Conservation (phyloP, 2,888 invertebrate species). For the Drosophila leonis region DNA sequence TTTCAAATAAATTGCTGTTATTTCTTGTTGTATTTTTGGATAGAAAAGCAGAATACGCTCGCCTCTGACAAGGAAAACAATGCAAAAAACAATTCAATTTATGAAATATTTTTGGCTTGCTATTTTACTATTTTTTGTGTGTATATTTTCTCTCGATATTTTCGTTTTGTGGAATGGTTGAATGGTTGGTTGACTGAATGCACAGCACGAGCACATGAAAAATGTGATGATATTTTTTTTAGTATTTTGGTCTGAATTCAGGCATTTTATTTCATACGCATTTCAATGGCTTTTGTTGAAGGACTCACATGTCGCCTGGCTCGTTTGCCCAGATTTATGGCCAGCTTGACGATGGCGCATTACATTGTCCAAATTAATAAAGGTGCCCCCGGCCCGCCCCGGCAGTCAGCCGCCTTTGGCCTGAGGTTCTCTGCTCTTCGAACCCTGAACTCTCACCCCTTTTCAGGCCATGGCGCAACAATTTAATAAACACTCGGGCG, state of each 20-base stretch:
- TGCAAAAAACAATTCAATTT: conserved; percentile 72
- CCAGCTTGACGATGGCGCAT: conserved; percentile 65
- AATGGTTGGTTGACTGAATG: conserved; percentile 42
- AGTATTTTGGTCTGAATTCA: conserved; percentile 16
- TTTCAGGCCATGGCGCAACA: conserved; percentile 50
- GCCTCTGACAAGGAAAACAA: conserved; percentile 48
- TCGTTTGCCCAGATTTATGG: conserved; percentile 66
- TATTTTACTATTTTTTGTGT: conserved; percentile 3
- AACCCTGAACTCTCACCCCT: conserved; percentile 57
- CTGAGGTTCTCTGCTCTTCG: conserved; percentile 17
- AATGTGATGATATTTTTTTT: conserved; percentile 29
- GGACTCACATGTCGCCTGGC: conserved; percentile 41
- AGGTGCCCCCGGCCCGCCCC: conserved; percentile 51
- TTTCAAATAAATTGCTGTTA: conserved; percentile 39
- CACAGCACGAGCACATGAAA: conserved; percentile 49
- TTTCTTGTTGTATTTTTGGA: conserved; percentile 20
- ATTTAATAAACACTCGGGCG: conserved; percentile 67
- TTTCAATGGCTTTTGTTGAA: conserved; percentile 41
- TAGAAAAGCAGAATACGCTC: conserved; percentile 18
- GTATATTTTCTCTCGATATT: conserved; percentile 12
- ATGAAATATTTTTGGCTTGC: conserved; percentile 59
- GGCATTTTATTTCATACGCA: conserved; percentile 67
- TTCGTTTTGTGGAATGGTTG: conserved; percentile 26
- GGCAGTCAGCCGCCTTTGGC: not conserved
- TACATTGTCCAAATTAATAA: conserved; percentile 76